Conservation (phyloP, 2,113 vertebrate species). For the Rostratula benghalensis region DNA sequence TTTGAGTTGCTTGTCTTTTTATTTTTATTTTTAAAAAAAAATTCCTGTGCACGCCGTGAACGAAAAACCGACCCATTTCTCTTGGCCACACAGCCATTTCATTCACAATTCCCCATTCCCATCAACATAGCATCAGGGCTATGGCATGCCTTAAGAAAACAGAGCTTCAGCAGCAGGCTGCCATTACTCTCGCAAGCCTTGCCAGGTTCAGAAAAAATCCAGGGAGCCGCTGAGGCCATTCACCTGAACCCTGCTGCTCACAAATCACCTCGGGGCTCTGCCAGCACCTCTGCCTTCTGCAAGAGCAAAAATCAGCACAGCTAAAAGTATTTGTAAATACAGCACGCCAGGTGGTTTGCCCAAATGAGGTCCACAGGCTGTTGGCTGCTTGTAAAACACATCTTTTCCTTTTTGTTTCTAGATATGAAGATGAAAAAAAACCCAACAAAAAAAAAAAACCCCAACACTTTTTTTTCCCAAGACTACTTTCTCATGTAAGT, state of each 20-base stretch:
- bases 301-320: background rate
- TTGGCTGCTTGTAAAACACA: background rate
- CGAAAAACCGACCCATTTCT: background rate
- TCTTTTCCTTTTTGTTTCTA: background rate
- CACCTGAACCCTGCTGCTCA: background rate
- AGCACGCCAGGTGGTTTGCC: background rate
- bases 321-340: background rate
- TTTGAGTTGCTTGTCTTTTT: background rate
- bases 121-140: background rate
- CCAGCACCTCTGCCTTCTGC: background rate
- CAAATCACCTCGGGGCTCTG: background rate
- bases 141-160: constrained; percentile 14
- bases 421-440: background rate
- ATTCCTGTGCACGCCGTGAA: background rate
- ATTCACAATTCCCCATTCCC: background rate
- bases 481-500: background rate
- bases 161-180: background rate
- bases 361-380: background rate
- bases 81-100: background rate
- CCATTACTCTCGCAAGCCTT: background rate
- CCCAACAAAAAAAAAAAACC: too few relatives aligned
- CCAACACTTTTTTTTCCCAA: background rate
- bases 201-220: background rate
- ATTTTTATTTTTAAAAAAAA: background rate
- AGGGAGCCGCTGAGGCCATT: background rate